A percentile compares a stretch with the other conserved stretches of the same genome.
Evolutionary conservation across 1,140 invertebrate species (phyloP).

Genomic region (Trichogramma pretiosum): DNA sequence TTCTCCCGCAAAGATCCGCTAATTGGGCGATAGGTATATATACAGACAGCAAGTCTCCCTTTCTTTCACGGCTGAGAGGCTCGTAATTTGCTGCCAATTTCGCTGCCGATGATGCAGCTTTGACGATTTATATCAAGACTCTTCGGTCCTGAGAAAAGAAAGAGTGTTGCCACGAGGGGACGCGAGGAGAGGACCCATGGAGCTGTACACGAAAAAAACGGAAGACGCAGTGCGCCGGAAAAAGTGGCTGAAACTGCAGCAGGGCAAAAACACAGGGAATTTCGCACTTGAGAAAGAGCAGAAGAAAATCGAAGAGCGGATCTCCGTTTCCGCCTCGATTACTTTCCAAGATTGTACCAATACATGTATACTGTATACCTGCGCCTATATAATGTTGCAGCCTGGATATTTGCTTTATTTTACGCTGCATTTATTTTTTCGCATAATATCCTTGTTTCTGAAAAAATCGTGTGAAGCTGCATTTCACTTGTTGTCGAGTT

Average conservation of each 20-base stretch:
- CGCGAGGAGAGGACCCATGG: not conserved
- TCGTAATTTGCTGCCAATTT: slow-evolving; percentile 30
- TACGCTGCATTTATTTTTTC: too few relatives aligned
- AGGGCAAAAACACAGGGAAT: slow-evolving; percentile 11
- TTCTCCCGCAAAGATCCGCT: slow-evolving; percentile 17
- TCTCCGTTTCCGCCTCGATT: slow-evolving; percentile 20
- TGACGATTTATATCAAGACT: slow-evolving; percentile 13
- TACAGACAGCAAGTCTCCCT: not conserved
- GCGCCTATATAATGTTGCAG: too few relatives aligned
- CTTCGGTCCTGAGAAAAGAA: too few relatives aligned
- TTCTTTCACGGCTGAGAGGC: slow-evolving; percentile 17
- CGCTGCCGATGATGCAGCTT: slow-evolving; percentile 1
- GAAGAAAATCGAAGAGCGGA: slow-evolving; percentile 18
- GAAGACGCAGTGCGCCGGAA: not conserved
- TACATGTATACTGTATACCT: too few relatives aligned
- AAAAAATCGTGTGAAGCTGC: too few relatives aligned
- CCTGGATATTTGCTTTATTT: too few relatives aligned
- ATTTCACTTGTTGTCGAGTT: too few relatives aligned
- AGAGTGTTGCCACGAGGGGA: too few relatives aligned
- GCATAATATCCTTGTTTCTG: too few relatives aligned
- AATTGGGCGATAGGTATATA: slow-evolving; percentile 24
- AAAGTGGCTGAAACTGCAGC: not conserved
- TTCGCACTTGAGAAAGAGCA: slow-evolving; percentile 12
- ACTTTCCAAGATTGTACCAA: slow-evolving; percentile 9
- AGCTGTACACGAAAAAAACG: not conserved